phyloP scores from a whole-genome alignment of 1,140 invertebrate species.

The Cotesia glomerata region DNA sequence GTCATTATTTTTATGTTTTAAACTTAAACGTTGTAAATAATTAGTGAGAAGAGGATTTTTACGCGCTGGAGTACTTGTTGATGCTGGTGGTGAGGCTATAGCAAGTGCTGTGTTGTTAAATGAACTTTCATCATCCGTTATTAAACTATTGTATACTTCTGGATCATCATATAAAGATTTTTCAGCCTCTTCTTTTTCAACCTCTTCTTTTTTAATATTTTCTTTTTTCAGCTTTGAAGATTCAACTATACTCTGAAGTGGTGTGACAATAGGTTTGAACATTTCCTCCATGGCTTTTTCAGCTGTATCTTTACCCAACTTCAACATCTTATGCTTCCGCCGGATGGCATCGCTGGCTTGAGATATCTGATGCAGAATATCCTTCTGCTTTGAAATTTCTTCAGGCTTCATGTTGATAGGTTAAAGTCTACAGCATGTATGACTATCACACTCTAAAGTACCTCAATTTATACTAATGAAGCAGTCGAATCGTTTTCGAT shows the following conservation, averaged over 20 bases:
- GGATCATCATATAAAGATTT: too few relatives aligned
- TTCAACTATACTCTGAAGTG: neutral
- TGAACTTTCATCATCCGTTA: too few relatives aligned
- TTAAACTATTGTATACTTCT: too few relatives aligned
- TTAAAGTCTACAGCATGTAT: neutral
- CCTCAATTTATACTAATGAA: constrained; percentile 18
- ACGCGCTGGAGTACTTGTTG: too few relatives aligned
- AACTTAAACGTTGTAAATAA: too few relatives aligned
- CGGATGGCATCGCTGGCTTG: constrained; percentile 33
- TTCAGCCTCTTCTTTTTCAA: too few relatives aligned
- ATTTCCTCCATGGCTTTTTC: constrained; percentile 18
- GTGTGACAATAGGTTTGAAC: constrained; percentile 22
- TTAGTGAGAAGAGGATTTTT: too few relatives aligned
- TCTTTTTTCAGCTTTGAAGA: too few relatives aligned
- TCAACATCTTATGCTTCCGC: constrained; percentile 31
- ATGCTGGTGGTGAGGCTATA: too few relatives aligned
- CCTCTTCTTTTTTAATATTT: too few relatives aligned
- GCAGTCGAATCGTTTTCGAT: constrained; percentile 20
- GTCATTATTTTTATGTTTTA: too few relatives aligned
- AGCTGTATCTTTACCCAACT: constrained; percentile 17
- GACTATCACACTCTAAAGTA: neutral
- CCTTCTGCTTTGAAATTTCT: constrained; percentile 16
- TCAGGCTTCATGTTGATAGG: constrained; percentile 13
- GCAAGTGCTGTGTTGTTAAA: too few relatives aligned
- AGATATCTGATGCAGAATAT: constrained; percentile 27